These are phyloP conservation scores for Tolypeutes matacus DNA, from an alignment of 2,797 vertebrate genomes.

Conservation along the genomic window DNA sequence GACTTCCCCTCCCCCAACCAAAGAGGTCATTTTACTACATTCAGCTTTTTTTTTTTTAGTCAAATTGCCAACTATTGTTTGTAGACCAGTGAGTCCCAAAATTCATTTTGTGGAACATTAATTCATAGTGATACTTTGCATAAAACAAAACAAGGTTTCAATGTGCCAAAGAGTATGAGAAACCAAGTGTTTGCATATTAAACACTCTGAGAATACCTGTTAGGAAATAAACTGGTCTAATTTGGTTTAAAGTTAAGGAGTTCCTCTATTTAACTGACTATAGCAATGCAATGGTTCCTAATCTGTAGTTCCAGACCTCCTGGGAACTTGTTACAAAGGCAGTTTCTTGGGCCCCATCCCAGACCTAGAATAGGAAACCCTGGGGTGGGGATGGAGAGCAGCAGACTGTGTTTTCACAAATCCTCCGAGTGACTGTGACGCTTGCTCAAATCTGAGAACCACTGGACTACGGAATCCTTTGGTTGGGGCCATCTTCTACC, in stretches of 20 bases:
- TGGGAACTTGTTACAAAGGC: constrained; percentile 38
- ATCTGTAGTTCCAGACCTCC: neutral
- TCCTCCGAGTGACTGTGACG: neutral
- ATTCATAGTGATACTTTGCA: constrained; percentile 8
- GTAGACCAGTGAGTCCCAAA: constrained; percentile 28
- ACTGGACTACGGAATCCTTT: neutral
- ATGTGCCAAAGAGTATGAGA: neutral
- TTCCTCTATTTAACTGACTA: neutral
- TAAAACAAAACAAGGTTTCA: neutral
- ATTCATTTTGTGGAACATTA: constrained; percentile 12
- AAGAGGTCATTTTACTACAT: constrained; percentile 18
- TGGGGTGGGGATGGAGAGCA: no score
- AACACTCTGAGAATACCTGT: neutral
- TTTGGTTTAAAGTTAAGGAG: constrained; percentile 2
- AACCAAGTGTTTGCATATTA: neutral
- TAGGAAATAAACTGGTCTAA: constrained; percentile 22
- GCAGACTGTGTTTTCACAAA: neutral
- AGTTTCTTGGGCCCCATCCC: neutral
- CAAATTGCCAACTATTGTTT: constrained; percentile 28
- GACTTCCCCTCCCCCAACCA: neutral
- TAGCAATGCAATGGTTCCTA: neutral
- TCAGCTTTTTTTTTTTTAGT: neutral
- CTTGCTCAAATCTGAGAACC: neutral
- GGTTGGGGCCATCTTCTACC: neutral
- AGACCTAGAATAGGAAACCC: neutral